A percentile compares a stretch with the other conserved stretches of the same genome.
Conservation (phyloP, 2,113 vertebrate species). For the Apteryx mantelli region DNA sequence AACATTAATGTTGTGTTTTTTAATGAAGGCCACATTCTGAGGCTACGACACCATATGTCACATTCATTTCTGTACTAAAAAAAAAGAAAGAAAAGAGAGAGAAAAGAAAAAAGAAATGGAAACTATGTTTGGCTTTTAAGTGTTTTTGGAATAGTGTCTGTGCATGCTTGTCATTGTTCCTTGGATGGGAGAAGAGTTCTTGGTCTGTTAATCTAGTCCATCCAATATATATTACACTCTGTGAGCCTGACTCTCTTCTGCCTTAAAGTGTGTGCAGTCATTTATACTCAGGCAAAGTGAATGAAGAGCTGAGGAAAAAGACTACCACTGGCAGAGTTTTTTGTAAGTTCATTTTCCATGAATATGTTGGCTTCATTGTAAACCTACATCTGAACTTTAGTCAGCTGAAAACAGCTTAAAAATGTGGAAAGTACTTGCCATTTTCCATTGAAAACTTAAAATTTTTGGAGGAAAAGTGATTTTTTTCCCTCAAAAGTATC, state of each 20-base stretch:
- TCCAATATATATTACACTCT: slow-evolving; percentile 43
- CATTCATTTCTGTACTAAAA: slow-evolving; percentile 52
- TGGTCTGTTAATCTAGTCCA: slow-evolving; percentile 55
- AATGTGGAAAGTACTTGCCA: not conserved
- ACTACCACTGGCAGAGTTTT: not conserved
- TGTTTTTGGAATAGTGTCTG: slow-evolving; percentile 68
- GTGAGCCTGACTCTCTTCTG: not conserved
- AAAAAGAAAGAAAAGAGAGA: not conserved
- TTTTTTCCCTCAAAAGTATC: not conserved
- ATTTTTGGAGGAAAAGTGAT: not conserved
- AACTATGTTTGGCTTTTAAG: slow-evolving; percentile 77
- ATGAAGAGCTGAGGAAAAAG: slow-evolving; percentile 32
- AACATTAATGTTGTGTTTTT: slow-evolving; percentile 75
- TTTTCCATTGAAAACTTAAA: not conserved
- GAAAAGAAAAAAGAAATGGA: slow-evolving; percentile 64
- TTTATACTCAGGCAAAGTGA: not conserved
- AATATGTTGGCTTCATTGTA: not conserved
- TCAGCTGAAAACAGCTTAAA: not conserved
- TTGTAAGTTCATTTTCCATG: slow-evolving; percentile 30
- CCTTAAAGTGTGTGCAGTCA: slow-evolving; percentile 19
- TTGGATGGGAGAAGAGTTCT: slow-evolving; percentile 53
- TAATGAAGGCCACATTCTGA: slow-evolving; percentile 77
- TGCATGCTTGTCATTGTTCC: slow-evolving; percentile 69
- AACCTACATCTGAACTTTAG: not conserved
- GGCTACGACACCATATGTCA: slow-evolving; percentile 62